Evolutionary conservation across 1,140 invertebrate genomes (phyloP), one percentile per base, ranked within the genome.

Genomic region (Aphidius gifuensis): DNA sequence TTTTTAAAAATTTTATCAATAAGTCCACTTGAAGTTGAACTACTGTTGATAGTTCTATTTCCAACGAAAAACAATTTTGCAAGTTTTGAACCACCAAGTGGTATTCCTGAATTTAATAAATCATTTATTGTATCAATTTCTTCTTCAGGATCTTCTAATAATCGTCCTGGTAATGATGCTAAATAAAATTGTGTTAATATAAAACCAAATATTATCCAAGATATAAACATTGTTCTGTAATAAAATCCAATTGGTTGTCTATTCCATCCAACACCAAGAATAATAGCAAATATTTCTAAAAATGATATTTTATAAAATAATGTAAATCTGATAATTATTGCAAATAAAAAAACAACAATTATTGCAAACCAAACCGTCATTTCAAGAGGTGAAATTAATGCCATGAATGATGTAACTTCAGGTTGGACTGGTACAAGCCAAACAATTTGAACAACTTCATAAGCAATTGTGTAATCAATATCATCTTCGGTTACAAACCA

Each of bases 161-260:
- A 62, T 44, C 74, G 69, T 21, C 74, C 73, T 0, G 78, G 69
- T 39, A 80, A 57, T 0, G 77, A 72, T 8, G 74, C 76, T 4
- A 79, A 60, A 57, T 79, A 79, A 43, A 71, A 67, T 46, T 80
- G 76, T 11, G 69, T 65, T 1, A 80, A 49, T n/a, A 79, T 68
- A 40, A 71, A 73, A 4, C 77, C 73, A 32, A 75, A 79, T 0
- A 79, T 38, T 0, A 67, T 60, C 74, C 76, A 79, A 9, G 74
- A 70, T 9, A 79, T 62, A 21, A 73, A 80, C 3, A 72, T 65
- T 3, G 79, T 63, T 49, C 71, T 65, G 1, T 64, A 60, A 0
- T 76, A 77, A 0, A 64, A 9, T 43, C 47, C 67, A 0, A 9
- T 58, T 0, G 78, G 78, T 43, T 75, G 72, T 6, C 63, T 64